phyloP scores from a whole-genome alignment of 2,888 invertebrate genomes.

The Oegoconia quadripuncta region DNA sequence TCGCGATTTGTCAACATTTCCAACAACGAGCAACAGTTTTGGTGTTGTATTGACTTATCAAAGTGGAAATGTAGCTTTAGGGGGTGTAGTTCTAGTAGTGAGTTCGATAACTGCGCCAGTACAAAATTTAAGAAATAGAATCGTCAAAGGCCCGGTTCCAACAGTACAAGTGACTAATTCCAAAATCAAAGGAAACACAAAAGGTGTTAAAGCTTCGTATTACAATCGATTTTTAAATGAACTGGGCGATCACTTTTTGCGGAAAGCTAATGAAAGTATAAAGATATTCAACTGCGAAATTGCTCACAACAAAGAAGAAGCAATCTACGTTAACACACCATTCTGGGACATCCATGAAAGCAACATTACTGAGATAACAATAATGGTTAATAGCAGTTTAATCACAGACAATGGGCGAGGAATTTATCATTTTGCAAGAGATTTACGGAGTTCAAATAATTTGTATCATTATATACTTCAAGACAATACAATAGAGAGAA shows the following conservation, averaged over 20 bases:
- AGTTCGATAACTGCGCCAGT: constrained; percentile 86
- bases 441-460: constrained; percentile 97
- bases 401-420: constrained; percentile 94
- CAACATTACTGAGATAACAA: constrained; percentile 93
- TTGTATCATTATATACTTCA: constrained; percentile 96
- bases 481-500: constrained; percentile 91
- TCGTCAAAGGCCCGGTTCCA: constrained; percentile 89
- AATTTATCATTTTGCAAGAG: constrained; percentile 93
- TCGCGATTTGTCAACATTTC: constrained; percentile 93
- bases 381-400: constrained; percentile 91
- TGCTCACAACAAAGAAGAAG: constrained; percentile 88
- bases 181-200: constrained; percentile 88
- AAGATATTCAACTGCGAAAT: constrained; percentile 89
- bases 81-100: constrained; percentile 89
- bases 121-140: constrained; percentile 85
- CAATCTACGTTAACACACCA: constrained; percentile 89
- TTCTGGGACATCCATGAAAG: constrained; percentile 91
- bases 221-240: constrained; percentile 94
- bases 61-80: constrained; percentile 88
- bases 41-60: constrained; percentile 88
- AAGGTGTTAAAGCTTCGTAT: constrained; percentile 90
- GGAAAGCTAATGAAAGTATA: constrained; percentile 93
- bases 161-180: constrained; percentile 85
- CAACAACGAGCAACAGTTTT: constrained; percentile 91
- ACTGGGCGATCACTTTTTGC: constrained; percentile 89